Base-by-base conservation (phyloP, 1,140 invertebrate species). In the Megathymus violae region DNA sequence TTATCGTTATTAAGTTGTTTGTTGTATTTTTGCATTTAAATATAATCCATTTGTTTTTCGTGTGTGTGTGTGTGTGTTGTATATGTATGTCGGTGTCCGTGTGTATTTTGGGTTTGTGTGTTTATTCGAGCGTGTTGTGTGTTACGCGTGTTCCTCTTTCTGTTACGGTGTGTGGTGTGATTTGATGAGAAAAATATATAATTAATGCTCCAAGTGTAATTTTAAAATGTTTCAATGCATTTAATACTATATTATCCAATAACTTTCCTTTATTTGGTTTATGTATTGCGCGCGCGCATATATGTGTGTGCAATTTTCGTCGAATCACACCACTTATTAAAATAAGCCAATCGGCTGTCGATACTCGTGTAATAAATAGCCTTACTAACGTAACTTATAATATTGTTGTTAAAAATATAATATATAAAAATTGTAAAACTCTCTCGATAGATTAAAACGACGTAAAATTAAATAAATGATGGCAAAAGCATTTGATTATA, bases 401-500 rank as follows among this genome's bases (percentile, higher is more conserved):
- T 81, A 76, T 76, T 50, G 46, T 74, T 70, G 72, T 78, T 76
- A 76, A 74, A 74, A 70, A 77, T 69, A 61, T 62, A 70, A 70
- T 67, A 67, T 69, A 64, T 63, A 56, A 63, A n/a, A 68, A 74
- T 69, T 60, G 70, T 78, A 82, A 56, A 43, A 46, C 41, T 27
- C 66, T 82, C 74, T 84, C 80, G 64, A 71, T 88, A 88, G 82
- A 76, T 76, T 85, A 85, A 85, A 86, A 76, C 36, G 72, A 78
- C 85, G 77, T 89, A 83, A 85, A 90, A 81, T 85, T 75, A 80
- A 85, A 85, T 71, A 56, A 74, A 78, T 64, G 64, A 72, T 62
- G 63, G 69, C 71, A 67, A 74, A 89, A 90, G 88, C 88, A 88
- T 81, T 87, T 76, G 80, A 90, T 90, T 90, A 85, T 90, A 90